A percentile compares a stretch with the other conserved stretches of the same genome.
Conservation (phyloP, 2,113 vertebrate genomes). For the Oreocharis arfaki region DNA sequence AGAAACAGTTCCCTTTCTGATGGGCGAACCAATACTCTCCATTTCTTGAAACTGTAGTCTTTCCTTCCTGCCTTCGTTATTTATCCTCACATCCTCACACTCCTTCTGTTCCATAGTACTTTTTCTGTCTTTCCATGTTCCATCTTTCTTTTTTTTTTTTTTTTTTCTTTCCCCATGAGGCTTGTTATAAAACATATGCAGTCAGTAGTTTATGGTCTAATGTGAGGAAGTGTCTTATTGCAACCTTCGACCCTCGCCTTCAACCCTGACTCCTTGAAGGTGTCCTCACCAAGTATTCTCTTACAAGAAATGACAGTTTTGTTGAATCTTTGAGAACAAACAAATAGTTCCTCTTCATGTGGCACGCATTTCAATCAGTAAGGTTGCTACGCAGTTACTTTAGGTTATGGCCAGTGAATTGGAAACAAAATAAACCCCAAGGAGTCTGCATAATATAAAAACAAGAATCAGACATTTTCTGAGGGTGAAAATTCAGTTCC, state of each 20-base stretch:
- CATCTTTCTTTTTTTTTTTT: background rate
- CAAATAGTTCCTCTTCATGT: background rate
- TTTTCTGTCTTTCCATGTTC: background rate
- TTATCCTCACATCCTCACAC: constrained; percentile 41
- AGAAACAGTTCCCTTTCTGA: background rate
- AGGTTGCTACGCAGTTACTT: background rate
- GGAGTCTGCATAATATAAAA: background rate
- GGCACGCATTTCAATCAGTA: background rate
- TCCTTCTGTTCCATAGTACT: constrained; percentile 12
- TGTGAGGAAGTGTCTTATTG: background rate
- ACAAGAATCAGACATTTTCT: background rate
- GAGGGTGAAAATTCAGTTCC: background rate
- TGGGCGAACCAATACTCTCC: background rate
- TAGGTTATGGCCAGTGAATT: background rate
- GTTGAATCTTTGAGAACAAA: background rate
- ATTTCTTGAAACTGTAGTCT: background rate
- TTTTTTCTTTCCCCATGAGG: background rate
- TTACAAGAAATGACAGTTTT: background rate
- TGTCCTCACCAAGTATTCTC: background rate
- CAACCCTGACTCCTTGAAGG: background rate
- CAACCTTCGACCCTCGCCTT: background rate
- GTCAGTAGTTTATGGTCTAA: background rate
- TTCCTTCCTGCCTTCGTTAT: constrained; percentile 20
- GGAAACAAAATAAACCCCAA: background rate
- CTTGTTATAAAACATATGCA: background rate